These are phyloP conservation scores for Nannospalax galili DNA, from an alignment of 2,113 vertebrate species.

Conservation along the genomic window DNA sequence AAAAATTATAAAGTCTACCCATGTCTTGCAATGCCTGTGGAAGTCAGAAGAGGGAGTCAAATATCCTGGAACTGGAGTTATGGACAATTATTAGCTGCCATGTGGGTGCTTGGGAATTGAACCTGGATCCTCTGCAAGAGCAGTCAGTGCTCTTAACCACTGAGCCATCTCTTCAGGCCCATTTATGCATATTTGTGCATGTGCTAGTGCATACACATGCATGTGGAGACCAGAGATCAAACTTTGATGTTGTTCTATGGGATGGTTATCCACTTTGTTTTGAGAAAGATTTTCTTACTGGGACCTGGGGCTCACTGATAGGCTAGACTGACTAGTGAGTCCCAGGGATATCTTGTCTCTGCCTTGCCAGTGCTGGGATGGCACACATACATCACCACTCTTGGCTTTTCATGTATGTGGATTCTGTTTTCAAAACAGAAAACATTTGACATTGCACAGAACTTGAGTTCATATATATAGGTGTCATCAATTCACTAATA, in stretches of 20 bases:
- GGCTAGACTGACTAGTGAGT: background rate
- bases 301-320: background rate
- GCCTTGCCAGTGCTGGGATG: background rate
- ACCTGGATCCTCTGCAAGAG: no score
- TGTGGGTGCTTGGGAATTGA: no score
- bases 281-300: background rate
- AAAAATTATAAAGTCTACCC: no score
- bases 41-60: no score
- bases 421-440: background rate
- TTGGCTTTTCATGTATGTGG: background rate
- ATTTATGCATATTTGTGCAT: background rate
- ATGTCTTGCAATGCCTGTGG: no score
- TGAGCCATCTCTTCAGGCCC: no score
- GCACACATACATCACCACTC: no score
- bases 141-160: no score
- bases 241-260: background rate
- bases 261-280: background rate
- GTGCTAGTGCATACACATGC: background rate
- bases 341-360: background rate
- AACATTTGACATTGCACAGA: background rate
- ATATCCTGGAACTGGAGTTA: no score
- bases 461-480: background rate
- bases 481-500: background rate
- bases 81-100: no score
- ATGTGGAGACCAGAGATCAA: background rate